phyloP scores from a whole-genome alignment of 53 echinoderm and acorn worm species.

The Zoroaster sp. region DNA sequence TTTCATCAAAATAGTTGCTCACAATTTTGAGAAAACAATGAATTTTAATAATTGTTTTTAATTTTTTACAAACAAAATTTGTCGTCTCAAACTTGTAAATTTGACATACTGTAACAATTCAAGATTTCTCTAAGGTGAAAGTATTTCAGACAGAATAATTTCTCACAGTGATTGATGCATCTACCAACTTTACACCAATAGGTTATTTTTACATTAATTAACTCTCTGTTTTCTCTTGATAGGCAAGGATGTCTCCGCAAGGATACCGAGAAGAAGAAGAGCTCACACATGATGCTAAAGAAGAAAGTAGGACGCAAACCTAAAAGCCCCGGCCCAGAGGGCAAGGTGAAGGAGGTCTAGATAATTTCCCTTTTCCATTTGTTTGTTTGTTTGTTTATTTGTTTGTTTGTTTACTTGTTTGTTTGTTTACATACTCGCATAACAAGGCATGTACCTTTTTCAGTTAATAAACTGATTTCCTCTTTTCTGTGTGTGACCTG shows the following conservation, averaged over 20 bases:
- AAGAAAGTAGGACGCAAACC: slow-evolving; percentile 62
- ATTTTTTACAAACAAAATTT: too few species aligned
- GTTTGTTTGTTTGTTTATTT: background rate
- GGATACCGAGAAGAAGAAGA: slow-evolving; percentile 55
- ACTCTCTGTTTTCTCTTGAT: background rate
- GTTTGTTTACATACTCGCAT: too few species aligned
- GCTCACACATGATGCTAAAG: slow-evolving; percentile 30
- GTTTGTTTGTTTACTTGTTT: background rate
- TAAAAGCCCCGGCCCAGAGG: slow-evolving; percentile 43
- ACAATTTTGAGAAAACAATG: too few species aligned
- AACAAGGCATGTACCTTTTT: too few species aligned
- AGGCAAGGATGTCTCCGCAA: slow-evolving; percentile 55
- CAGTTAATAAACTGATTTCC: too few species aligned
- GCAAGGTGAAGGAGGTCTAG: slow-evolving; percentile 34
- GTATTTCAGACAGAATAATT: too few species aligned
- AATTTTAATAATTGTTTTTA: too few species aligned
- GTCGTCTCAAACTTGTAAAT: too few species aligned
- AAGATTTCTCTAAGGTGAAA: too few species aligned
- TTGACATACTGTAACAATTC: too few species aligned
- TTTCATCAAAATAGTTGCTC: too few species aligned
- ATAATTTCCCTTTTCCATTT: background rate
- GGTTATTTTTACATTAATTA: background rate
- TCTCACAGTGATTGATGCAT: background rate
- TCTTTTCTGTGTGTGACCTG: too few species aligned
- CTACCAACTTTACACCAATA: background rate